phyloP scores from a whole-genome alignment of 2,888 invertebrate species.

The Zygaena filipendulae region DNA sequence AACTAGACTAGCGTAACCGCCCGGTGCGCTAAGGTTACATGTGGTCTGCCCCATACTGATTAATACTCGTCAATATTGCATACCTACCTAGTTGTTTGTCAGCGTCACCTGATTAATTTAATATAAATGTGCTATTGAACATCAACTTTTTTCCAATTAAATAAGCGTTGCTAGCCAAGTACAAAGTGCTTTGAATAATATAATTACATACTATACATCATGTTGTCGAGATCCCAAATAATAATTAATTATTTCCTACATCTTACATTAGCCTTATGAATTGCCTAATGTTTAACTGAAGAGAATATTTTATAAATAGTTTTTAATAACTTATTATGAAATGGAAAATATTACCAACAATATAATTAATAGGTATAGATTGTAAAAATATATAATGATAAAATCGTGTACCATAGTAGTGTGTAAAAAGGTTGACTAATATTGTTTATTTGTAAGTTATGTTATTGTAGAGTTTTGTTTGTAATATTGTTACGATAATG shows the following conservation, averaged over 20 bases:
- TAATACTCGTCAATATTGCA: too few relatives aligned
- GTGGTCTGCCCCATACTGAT: too few relatives aligned
- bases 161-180: constrained; percentile 59
- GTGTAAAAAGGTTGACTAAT: constrained; percentile 69
- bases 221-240: constrained; percentile 59
- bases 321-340: constrained; percentile 69
- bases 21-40: too few relatives aligned
- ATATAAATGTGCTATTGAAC: too few relatives aligned
- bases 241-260: constrained; percentile 63
- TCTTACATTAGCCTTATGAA: constrained; percentile 62
- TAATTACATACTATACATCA: constrained; percentile 34
- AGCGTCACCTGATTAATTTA: too few relatives aligned
- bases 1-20: too few relatives aligned
- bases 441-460: constrained; percentile 52
- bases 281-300: constrained; percentile 64
- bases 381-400: too few relatives aligned
- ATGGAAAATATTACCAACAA: constrained; percentile 61
- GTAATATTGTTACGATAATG: constrained; percentile 66
- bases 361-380: constrained; percentile 60
- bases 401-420: constrained; percentile 62
- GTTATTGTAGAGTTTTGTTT: constrained; percentile 70
- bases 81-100: too few relatives aligned
- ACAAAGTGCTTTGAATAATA: constrained; percentile 61
- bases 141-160: too few relatives aligned
- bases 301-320: constrained; percentile 67